Conservation (phyloP, 2,888 invertebrate genomes). For the Brenthis daphne region DNA sequence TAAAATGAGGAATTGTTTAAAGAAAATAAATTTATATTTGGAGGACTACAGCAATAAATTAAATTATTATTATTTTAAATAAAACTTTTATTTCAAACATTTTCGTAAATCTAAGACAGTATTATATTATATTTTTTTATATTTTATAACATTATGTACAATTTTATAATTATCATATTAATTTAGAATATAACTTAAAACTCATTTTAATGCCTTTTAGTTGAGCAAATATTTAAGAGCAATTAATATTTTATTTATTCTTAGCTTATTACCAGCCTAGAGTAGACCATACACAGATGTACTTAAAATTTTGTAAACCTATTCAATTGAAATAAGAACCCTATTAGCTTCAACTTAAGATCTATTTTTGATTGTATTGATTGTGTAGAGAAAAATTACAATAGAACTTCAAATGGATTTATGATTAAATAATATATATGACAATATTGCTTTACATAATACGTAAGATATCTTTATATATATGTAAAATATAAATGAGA, state of each 20-base stretch:
- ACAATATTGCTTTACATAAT: too few relatives aligned
- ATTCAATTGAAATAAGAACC: constrained; percentile 1
- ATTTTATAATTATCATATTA: neutral
- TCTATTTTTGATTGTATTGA: neutral
- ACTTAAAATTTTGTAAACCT: neutral
- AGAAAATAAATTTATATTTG: too few relatives aligned
- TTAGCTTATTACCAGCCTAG: neutral
- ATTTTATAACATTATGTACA: too few relatives aligned
- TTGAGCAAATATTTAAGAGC: neutral
- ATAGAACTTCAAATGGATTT: neutral
- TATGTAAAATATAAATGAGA: constrained; percentile 4
- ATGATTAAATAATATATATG: too few relatives aligned
- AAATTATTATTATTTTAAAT: too few relatives aligned
- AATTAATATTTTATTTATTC: neutral
- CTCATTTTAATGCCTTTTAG: constrained; percentile 12
- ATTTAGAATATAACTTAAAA: neutral
- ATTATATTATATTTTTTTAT: too few relatives aligned
- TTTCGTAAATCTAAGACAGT: too few relatives aligned
- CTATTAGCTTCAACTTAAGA: neutral
- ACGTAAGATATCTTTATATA: neutral
- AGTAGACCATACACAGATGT: too few relatives aligned
- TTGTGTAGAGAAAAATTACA: neutral
- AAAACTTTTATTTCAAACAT: too few relatives aligned
- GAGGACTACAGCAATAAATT: too few relatives aligned
- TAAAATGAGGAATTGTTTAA: constrained; percentile 4